These are phyloP conservation scores for Nemotelus nigrinus DNA, from an alignment of 2,888 invertebrate species.

Conservation along the genomic window DNA sequence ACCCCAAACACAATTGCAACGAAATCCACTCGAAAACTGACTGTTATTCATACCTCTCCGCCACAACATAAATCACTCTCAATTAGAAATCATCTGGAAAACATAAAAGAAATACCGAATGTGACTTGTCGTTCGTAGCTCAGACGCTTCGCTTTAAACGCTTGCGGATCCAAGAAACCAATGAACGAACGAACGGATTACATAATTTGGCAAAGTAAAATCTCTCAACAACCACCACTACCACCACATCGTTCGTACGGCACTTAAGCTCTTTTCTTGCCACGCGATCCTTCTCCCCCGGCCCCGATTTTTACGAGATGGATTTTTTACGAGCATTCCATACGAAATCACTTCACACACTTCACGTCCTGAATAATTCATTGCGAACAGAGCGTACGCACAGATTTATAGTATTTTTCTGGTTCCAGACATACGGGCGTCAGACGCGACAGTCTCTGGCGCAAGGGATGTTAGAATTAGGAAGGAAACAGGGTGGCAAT, in stretches of 20 bases:
- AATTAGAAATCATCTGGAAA: constrained; percentile 17
- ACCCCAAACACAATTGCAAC: neutral
- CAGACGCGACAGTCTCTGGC: constrained; percentile 25
- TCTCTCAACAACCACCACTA: constrained; percentile 10
- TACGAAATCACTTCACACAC: constrained; percentile 40
- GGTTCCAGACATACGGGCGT: constrained; percentile 44
- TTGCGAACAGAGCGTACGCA: constrained; percentile 18
- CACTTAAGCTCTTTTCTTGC: neutral
- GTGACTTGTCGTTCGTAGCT: neutral
- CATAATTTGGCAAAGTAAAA: constrained; percentile 18
- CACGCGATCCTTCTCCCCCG: neutral
- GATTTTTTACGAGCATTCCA: constrained; percentile 44
- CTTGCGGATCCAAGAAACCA: neutral
- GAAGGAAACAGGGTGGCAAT: neutral
- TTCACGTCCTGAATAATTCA: constrained; percentile 42
- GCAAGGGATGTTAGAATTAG: neutral
- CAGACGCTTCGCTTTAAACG: neutral
- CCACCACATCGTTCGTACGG: constrained; percentile 25
- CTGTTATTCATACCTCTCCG: neutral
- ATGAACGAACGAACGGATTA: constrained; percentile 2
- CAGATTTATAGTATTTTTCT: constrained; percentile 42
- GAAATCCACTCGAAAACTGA: constrained; percentile 16
- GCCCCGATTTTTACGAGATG: constrained; percentile 34
- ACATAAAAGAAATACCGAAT: neutral
- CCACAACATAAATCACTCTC: neutral